Conservation (phyloP, 2,888 invertebrate genomes). For the Agyllia agylla region DNA sequence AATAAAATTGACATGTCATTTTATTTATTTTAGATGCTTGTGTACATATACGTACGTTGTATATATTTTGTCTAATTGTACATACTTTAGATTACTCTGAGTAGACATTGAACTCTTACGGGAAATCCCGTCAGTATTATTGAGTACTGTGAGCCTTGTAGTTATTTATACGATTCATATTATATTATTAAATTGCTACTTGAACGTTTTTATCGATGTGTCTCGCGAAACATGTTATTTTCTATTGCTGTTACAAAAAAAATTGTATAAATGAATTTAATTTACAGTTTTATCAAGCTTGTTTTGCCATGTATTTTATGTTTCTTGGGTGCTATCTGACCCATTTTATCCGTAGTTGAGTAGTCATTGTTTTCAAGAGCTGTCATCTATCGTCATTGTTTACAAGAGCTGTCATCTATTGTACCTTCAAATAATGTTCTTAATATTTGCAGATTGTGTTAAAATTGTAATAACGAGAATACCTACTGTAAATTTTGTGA, state of each 20-base stretch:
- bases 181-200: conserved; percentile 25
- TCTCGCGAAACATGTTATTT: conserved; percentile 36
- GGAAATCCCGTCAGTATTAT: conserved; percentile 87
- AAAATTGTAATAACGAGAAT: conserved; percentile 53
- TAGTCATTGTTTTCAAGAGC: conserved; percentile 69
- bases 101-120: conserved; percentile 80
- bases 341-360: conserved; percentile 42
- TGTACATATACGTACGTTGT: conserved; percentile 87
- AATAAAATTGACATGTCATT: conserved; percentile 88
- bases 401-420: conserved; percentile 75
- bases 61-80: conserved; percentile 86
- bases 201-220: conserved; percentile 55
- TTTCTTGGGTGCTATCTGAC: conserved; percentile 67
- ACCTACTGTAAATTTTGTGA: conserved; percentile 45
- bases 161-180: conserved; percentile 78
- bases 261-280: conserved; percentile 48
- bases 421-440: conserved; percentile 76
- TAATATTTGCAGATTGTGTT: conserved; percentile 66
- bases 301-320: conserved; percentile 63
- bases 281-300: conserved; percentile 37
- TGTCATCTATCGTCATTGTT: conserved; percentile 73
- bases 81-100: conserved; percentile 84
- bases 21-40: conserved; percentile 88
- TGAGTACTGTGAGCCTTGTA: conserved; percentile 84
- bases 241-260: conserved; percentile 34